Evolutionary conservation across 2,888 invertebrate species (phyloP).

Genomic region (Galeruca laticollis): DNA sequence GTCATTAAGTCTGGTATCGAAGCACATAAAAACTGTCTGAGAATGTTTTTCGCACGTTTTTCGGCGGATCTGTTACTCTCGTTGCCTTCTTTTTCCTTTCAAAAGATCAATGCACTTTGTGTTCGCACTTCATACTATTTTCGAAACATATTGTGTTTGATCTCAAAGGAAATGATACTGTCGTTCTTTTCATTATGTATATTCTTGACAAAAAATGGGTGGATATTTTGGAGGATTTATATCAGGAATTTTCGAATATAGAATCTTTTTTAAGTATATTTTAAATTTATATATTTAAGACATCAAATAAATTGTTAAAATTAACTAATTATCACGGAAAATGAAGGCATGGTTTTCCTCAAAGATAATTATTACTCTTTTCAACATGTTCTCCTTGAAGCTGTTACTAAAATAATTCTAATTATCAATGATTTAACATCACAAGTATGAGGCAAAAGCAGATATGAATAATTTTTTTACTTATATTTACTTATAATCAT

Average conservation of each 20-base stretch:
- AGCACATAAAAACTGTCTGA: constrained; percentile 46
- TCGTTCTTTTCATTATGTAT: neutral
- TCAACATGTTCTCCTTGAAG: too few species aligned
- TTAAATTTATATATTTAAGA: neutral
- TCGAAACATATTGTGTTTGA: constrained; percentile 27
- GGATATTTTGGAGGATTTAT: neutral
- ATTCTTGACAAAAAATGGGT: neutral
- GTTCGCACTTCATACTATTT: constrained; percentile 18
- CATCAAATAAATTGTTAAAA: neutral
- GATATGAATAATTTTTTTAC: too few species aligned
- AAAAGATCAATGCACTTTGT: constrained; percentile 26
- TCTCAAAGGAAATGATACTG: constrained; percentile 4
- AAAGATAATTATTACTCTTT: too few species aligned
- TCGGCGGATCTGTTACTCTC: constrained; percentile 29
- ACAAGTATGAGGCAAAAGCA: too few species aligned
- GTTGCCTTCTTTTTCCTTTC: constrained; percentile 13
- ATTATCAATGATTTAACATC: too few species aligned
- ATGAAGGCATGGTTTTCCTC: too few species aligned
- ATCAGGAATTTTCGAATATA: neutral
- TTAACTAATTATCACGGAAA: neutral
- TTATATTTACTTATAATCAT: too few species aligned
- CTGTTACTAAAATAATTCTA: too few species aligned
- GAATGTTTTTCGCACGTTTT: constrained; percentile 41
- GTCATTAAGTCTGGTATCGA: constrained; percentile 46
- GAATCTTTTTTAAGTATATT: neutral